A percentile compares a stretch with the other conserved stretches of the same genome.
Conservation (phyloP, 2,888 invertebrate genomes). For the Proisotoma minuta region DNA sequence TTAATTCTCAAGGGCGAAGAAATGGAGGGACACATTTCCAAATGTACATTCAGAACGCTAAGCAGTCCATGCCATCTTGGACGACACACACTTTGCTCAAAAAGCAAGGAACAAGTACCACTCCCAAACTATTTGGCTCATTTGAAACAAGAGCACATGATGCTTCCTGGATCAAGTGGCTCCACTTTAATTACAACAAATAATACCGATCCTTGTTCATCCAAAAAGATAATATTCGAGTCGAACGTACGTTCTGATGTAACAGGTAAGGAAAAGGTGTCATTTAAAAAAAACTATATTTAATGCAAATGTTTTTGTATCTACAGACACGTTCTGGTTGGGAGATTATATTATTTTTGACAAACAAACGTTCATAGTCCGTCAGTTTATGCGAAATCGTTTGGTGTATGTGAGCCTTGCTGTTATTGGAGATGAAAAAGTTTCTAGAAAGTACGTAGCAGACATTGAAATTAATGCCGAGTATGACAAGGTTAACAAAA, state of each 20-base stretch:
- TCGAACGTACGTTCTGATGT: slow-evolving; percentile 4
- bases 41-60: slow-evolving; percentile 12
- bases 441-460: slow-evolving; percentile 8
- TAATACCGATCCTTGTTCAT: too few species aligned
- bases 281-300: neutral
- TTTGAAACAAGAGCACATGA: slow-evolving; percentile 16
- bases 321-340: slow-evolving; percentile 21
- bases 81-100: neutral
- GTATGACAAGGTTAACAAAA: slow-evolving; percentile 8
- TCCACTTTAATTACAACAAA: slow-evolving; percentile 5
- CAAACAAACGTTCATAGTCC: slow-evolving; percentile 10
- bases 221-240: too few species aligned
- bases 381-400: slow-evolving; percentile 10
- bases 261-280: neutral
- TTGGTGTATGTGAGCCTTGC: slow-evolving; percentile 16
- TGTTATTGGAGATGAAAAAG: slow-evolving; percentile 9
- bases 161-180: slow-evolving; percentile 8
- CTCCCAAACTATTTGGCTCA: slow-evolving; percentile 12
- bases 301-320: neutral
- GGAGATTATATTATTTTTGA: slow-evolving; percentile 17
- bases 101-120: neutral
- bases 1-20: slow-evolving; percentile 12
- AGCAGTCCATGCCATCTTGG: slow-evolving; percentile 10
- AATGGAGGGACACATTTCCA: slow-evolving; percentile 7
- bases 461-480: slow-evolving; percentile 8